These are phyloP conservation scores for Notarius quadriscutis DNA, from an alignment of 2,113 vertebrate genomes.

Conservation along the genomic window DNA sequence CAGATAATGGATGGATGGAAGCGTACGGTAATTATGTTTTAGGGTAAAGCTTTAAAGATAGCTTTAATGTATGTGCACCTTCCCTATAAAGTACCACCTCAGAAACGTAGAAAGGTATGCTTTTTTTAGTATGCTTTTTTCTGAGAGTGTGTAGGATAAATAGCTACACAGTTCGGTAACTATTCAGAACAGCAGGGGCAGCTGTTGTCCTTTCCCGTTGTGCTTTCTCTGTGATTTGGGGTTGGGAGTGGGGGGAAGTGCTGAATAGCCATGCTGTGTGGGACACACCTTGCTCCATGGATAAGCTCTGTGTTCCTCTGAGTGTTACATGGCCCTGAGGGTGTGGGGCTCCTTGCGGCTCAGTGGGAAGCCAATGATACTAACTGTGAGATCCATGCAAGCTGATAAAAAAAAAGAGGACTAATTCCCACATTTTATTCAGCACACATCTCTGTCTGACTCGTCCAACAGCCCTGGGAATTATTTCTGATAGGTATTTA, in stretches of 20 bases:
- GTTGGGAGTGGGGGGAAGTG: slow-evolving; percentile 33
- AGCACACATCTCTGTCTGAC: slow-evolving; percentile 25
- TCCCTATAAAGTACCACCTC: background rate
- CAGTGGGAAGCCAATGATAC: slow-evolving; percentile 20
- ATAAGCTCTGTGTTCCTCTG: slow-evolving; percentile 57
- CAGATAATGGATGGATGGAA: background rate
- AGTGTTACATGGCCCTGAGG: slow-evolving; percentile 23
- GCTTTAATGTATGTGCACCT: background rate
- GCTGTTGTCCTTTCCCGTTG: slow-evolving; percentile 10
- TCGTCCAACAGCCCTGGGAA: slow-evolving; percentile 25
- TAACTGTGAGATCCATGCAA: slow-evolving; percentile 7
- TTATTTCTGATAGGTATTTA: slow-evolving; percentile 43
- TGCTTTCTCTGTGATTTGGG: background rate
- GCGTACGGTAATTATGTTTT: background rate
- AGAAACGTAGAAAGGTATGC: background rate
- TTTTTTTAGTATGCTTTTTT: background rate
- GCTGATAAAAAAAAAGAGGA: slow-evolving; percentile 24
- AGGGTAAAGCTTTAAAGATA: background rate
- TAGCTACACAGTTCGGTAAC: slow-evolving; percentile 6
- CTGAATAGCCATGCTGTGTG: slow-evolving; percentile 24
- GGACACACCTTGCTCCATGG: slow-evolving; percentile 62
- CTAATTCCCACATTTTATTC: slow-evolving; percentile 13
- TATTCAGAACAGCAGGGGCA: slow-evolving; percentile 5
- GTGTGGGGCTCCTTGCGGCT: slow-evolving; percentile 22
- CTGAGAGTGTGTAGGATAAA: background rate